Evolutionary conservation across 2,888 invertebrate genomes (phyloP), one percentile per base, ranked within the genome.

Genomic region (Lycia hirtaria): DNA sequence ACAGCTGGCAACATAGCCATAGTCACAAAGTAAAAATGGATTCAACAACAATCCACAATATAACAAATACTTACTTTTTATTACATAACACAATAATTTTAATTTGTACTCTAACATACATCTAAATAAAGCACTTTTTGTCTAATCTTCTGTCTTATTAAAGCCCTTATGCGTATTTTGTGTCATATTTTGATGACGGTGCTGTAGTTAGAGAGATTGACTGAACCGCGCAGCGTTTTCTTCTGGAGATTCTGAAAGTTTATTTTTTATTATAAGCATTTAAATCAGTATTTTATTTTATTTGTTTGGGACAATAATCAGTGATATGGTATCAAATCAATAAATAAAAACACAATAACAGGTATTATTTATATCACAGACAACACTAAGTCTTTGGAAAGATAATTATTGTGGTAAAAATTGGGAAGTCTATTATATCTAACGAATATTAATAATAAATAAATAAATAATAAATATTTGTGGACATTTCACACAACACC

Each of bases 221-320:
- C 93, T 67, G 93, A 88, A 35, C 96, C 96, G 64, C 92, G 92
- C 14, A 96, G 86, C 10, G 94, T 93, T 78, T 93, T 94, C 73
- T 93, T 94, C 76, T 95, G 95, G 44, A 96, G 92, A 88, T 94
- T 95, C 94, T 95, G 88, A 64, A 94, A 88, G 38, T 57, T 44
- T 56, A 24, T 48, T 22, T 41, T 38, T 26, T 37, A 24, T 17
- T 24, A 40, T 19, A 12, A 4, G 7, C 1, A 14, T 9, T 1
- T 7, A 3, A 1, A 6, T 15, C 4, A 15, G 5, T 15, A 5
- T 10, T 4, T 3, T n/a, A 9, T 15, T 6, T 4, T 19, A n/a
- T 19, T 37, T 2, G 3, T 17, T 2, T 17, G 10, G 10, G n/a
- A n/a, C n/a, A n/a, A n/a, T n/a, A n/a, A n/a, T n/a, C n/a, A n/a